Evolutionary conservation across 2,113 vertebrate genomes (phyloP).

Genomic region (Ceuthmochares aereus): DNA sequence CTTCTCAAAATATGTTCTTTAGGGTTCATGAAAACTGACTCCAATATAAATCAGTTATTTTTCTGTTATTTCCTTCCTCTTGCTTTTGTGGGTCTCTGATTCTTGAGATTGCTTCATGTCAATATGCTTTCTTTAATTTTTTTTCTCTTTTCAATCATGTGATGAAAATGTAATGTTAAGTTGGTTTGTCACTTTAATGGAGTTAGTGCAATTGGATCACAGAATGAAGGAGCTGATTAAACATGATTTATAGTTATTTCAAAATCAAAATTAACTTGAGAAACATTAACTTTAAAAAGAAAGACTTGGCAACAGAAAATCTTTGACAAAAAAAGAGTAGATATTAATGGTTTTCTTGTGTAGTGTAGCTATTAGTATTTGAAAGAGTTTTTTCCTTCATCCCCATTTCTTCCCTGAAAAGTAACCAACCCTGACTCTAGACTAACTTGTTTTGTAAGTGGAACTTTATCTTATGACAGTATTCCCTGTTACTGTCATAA

Average conservation of each 20-base stretch:
- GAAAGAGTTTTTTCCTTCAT: neutral
- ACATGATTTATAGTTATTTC: neutral
- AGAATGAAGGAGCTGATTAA: neutral
- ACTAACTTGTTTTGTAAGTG: neutral
- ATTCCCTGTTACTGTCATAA: neutral
- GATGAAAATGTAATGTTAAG: neutral
- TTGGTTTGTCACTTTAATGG: neutral
- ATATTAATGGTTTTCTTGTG: neutral
- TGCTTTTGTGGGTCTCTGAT: neutral
- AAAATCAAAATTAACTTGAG: neutral
- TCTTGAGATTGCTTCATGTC: neutral
- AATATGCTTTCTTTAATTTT: neutral
- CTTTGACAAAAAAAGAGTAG: accelerated
- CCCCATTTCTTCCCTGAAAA: neutral
- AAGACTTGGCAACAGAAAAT: neutral
- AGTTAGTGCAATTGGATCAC: neutral
- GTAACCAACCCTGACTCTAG: neutral
- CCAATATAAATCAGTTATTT: neutral
- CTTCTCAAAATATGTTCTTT: neutral
- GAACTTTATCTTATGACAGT: neutral
- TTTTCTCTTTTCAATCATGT: neutral
- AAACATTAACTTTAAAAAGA: neutral
- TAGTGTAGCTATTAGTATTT: neutral
- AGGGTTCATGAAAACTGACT: neutral
- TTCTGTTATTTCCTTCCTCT: neutral